Base-by-base conservation (phyloP, 2,113 vertebrate species). In the Colinus virginianus region DNA sequence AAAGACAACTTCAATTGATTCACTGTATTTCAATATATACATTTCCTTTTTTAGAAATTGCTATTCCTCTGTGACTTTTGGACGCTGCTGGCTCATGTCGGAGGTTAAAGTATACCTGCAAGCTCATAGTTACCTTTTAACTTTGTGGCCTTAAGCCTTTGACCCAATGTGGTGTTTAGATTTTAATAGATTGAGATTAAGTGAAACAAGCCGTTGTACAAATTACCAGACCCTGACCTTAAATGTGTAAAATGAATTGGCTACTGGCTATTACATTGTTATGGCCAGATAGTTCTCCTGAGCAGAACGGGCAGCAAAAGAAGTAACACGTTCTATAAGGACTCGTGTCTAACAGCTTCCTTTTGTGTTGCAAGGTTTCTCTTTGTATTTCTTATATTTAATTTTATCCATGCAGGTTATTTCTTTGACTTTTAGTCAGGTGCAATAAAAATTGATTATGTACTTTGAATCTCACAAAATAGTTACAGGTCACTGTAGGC, bases 191-290 rank as follows among this genome's bases (percentile, higher is more conserved):
- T 87, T 96, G 92, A 91, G 68, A 90, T 91, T 95, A 93, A 97
- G 96, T 83, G 59, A 84, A 94, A 59, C 48, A 78, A 97, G 86
- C 77, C 86, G 51, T 97, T 91, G 82, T 76, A 87, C 77, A 23
- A 77, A 95, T 80, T 78, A 78, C 61, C 76, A 93, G 85, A 93
- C 38, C 51, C 58, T 96, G 96, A 97, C 93, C 86, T 96, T 96
- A 96, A 68, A 96, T 92, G 94, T 96, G 67, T 91, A 96, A 97
- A 98, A 96, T 95, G 72, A 97, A 96, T 95, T 96, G 76, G 74
- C 58, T 93, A 34, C 55, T 49, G 17, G 34, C 10, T 83, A 71
- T 90, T 71, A 79, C 89, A 94, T 92, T 95, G 69, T 96, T 95
- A 90, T 71, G 75, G 90, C 82, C 92, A 95, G 86, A 91, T 55